Evolutionary conservation across 2,797 vertebrate species (phyloP).

Genomic region (Sebastes cheni): DNA sequence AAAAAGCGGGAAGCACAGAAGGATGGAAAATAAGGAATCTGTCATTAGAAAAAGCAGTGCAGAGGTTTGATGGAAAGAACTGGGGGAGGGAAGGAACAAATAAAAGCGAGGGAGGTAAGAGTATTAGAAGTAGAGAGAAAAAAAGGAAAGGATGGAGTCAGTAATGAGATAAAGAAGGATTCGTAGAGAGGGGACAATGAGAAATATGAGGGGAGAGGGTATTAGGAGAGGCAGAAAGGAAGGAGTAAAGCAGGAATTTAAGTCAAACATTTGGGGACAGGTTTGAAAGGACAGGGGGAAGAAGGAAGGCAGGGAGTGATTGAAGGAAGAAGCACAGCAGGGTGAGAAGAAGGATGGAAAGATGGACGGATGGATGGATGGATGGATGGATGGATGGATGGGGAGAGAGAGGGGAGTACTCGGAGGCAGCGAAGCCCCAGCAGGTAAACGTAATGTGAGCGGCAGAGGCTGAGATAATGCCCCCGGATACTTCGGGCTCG

Average conservation of each 20-base stretch:
- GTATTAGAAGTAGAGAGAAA: background rate
- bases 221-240: slow-evolving; percentile 5
- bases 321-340: background rate
- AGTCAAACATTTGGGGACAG: slow-evolving; percentile 9
- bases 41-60: slow-evolving; percentile 12
- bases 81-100: background rate
- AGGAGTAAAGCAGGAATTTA: background rate
- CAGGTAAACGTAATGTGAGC: slow-evolving; percentile 52
- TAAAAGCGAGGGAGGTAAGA: background rate
- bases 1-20: background rate
- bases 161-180: slow-evolving; percentile 29
- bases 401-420: background rate
- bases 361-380: background rate
- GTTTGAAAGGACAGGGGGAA: background rate
- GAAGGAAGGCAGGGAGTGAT: background rate
- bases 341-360: background rate
- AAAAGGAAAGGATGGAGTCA: background rate
- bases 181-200: slow-evolving; percentile 14
- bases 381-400: background rate
- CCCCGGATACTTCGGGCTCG: slow-evolving; percentile 23
- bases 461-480: slow-evolving; percentile 60
- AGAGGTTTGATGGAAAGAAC: background rate
- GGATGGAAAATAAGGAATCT: background rate
- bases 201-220: slow-evolving; percentile 4
- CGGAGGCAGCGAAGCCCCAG: slow-evolving; percentile 15